phyloP scores from a whole-genome alignment of 2,797 vertebrate species.

The Manis pentadactyla region DNA sequence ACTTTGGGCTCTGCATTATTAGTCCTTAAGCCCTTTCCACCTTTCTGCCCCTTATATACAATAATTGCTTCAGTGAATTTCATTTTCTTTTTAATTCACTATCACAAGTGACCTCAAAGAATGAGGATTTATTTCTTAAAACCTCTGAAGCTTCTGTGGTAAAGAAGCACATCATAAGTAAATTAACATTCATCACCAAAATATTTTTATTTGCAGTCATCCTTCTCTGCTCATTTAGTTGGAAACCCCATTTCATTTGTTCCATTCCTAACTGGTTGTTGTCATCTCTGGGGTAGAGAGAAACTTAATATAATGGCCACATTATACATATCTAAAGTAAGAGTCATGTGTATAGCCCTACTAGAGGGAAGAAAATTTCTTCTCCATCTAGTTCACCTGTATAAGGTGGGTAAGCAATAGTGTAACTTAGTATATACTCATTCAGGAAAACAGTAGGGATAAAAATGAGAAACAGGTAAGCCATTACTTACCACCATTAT shows the following conservation, averaged over 20 bases:
- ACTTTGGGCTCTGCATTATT: not conserved
- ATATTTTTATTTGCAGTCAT: not conserved
- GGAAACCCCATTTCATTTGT: not conserved
- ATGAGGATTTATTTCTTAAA: constrained; percentile 26
- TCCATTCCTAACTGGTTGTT: not conserved
- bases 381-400: not conserved
- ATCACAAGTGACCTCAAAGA: constrained; percentile 5
- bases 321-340: not conserved
- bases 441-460: not conserved
- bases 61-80: not conserved
- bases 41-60: not conserved
- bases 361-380: not conserved
- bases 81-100: constrained; percentile 50
- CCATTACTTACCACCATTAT: not conserved
- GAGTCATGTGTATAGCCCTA: not conserved
- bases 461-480: not conserved
- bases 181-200: constrained; percentile 28
- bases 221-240: not conserved
- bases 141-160: not conserved
- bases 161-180: constrained; percentile 28
- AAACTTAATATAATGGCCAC: not conserved
- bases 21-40: not conserved
- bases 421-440: not conserved
- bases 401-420: not conserved
- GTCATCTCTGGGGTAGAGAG: not conserved